These are phyloP conservation scores for Liparis tanakae DNA, from an alignment of 2,797 vertebrate species.

Conservation along the genomic window DNA sequence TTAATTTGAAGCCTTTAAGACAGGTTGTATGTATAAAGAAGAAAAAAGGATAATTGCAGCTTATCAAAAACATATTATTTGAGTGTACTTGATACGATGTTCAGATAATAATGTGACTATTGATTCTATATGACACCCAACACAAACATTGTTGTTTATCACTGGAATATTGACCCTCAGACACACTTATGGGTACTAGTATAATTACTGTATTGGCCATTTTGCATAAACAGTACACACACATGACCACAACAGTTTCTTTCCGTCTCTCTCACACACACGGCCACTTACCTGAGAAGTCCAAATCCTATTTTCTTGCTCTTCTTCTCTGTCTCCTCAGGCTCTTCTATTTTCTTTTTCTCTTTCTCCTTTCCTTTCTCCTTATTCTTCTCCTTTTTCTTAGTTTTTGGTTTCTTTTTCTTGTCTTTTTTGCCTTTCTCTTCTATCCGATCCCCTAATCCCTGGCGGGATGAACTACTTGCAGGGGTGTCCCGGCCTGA, in stretches of 20 bases:
- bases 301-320: constrained; percentile 92
- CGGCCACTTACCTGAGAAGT: constrained; percentile 87
- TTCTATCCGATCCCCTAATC: constrained; percentile 80
- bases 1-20: background rate
- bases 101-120: background rate
- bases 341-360: constrained; percentile 87
- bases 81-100: background rate
- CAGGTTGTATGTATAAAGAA: background rate
- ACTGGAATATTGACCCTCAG: background rate
- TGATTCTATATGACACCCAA: background rate
- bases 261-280: background rate
- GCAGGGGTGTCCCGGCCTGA: constrained; percentile 90
- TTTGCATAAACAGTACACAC: background rate
- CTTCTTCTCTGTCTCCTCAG: constrained; percentile 89
- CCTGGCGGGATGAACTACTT: constrained; percentile 84
- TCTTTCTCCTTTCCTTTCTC: constrained; percentile 87
- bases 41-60: background rate
- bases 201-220: background rate
- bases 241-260: background rate
- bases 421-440: constrained; percentile 85
- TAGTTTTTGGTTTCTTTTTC: constrained; percentile 89
- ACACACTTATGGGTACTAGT: background rate
- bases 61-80: background rate
- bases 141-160: background rate
- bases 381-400: constrained; percentile 92